Base-by-base conservation (phyloP, 2,888 invertebrate genomes). In the Flexamia atlantica region DNA sequence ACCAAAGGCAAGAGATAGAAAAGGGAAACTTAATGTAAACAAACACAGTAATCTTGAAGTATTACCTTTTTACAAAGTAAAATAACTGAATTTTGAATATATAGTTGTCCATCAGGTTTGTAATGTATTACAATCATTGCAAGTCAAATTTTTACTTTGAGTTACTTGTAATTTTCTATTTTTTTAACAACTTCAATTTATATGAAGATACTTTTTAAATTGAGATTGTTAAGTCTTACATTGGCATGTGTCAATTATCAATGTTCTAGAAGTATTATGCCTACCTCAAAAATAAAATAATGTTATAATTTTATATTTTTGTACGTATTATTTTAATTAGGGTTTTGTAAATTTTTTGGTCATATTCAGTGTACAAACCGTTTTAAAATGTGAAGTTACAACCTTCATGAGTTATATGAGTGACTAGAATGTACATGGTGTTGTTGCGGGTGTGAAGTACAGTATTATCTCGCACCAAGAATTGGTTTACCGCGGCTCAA, bases 401-500 rank as follows among this genome's bases (percentile, higher is more conserved):
- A n/a, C n/a, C n/a, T n/a, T n/a, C n/a, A n/a, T n/a, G n/a, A n/a
- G n/a, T n/a, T 46, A 46, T 2, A 53, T 23, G 53, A 53, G 20
- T 53, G 14, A 53, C 53, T 23, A 53, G 20, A 20, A 46, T 17
- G 12, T 46, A 46, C 4, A 36, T 4, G 9, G 46, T 14, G 4
- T 20, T 10, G 53, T 53, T 1, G 7, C 20, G 5, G 20, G 2
- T 7, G 53, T 53, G 23, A 53, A 46, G 14, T 28, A 70, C 76
- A 76, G 46, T 76, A 72, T 50, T 76, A 76, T 50, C 20, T 5
- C 36, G n/a, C 40, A 72, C 68, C 68, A 68, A 60, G 68, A 23
- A 57, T 57, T 3, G 57, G 42, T 72, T 50, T 3, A 82, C 64
- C 2, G 42, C 40, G 53, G 82, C 74, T 83, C 74, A 83, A 83